phyloP scores from a whole-genome alignment of 2,113 vertebrate genomes.

The Microtus richardsoni region DNA sequence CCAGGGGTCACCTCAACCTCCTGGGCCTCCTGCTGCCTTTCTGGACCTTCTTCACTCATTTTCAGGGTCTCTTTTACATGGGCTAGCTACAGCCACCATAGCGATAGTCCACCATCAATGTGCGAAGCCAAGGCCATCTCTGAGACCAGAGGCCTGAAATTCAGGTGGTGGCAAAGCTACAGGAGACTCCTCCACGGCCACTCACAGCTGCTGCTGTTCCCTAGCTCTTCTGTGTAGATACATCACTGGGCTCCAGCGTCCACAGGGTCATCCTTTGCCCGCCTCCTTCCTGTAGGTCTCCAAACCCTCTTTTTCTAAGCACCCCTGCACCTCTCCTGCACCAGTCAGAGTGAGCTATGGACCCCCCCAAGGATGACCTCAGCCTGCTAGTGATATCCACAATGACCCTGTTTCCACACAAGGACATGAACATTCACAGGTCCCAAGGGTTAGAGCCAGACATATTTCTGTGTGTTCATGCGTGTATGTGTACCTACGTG shows the following conservation, averaged over 20 bases:
- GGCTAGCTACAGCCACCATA: neutral
- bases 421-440: neutral
- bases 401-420: neutral
- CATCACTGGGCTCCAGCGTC: rapidly evolving
- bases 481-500: neutral
- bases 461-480: neutral
- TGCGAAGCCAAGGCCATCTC: neutral
- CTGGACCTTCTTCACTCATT: neutral
- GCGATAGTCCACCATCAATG: neutral
- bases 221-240: too few relatives aligned
- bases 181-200: neutral
- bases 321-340: neutral
- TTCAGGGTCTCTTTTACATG: neutral
- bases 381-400: neutral
- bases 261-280: neutral
- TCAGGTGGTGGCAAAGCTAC: too few relatives aligned
- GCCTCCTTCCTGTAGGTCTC: neutral
- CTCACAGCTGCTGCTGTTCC: neutral
- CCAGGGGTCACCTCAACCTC: neutral
- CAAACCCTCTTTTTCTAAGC: neutral
- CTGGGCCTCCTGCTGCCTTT: neutral
- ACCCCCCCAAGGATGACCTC: neutral
- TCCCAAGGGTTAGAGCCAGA: neutral
- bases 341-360: neutral
- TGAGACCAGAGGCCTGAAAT: neutral